A percentile compares a stretch with the other conserved stretches of the same genome.
Evolutionary conservation across 2,797 vertebrate species (phyloP).

Genomic region (Acomys russatus): DNA sequence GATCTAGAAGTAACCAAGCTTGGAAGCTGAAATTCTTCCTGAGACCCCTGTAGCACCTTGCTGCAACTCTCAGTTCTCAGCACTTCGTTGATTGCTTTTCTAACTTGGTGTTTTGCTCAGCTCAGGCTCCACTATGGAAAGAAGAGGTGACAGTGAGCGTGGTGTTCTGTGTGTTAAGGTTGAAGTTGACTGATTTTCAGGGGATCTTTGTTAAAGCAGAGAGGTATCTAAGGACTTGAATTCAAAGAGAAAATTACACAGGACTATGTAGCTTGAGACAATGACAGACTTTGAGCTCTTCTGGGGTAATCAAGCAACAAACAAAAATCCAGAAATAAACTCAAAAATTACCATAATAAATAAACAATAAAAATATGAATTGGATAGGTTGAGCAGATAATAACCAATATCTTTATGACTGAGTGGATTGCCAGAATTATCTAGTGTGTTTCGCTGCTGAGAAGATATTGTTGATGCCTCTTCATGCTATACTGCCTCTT

Average conservation of each 20-base stretch:
- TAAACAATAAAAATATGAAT: neutral
- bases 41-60: neutral
- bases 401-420: neutral
- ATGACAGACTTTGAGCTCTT: neutral
- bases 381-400: neutral
- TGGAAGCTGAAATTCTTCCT: neutral
- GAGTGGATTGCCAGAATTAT: neutral
- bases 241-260: neutral
- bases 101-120: neutral
- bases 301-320: neutral
- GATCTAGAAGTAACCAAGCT: neutral
- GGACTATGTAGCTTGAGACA: fast-evolving
- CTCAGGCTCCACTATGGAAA: neutral
- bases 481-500: no score
- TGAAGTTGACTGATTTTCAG: neutral
- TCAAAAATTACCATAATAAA: neutral
- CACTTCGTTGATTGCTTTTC: neutral
- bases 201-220: neutral
- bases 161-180: neutral
- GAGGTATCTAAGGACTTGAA: neutral
- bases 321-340: neutral
- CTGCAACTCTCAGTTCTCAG: neutral
- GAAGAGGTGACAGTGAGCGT: neutral
- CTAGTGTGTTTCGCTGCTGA: neutral
- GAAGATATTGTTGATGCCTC: neutral